Evolutionary conservation across 37 sponge, comb jelly and placozoan genomes (phyloP).

Genomic region (Aplysina aerophoba): DNA sequence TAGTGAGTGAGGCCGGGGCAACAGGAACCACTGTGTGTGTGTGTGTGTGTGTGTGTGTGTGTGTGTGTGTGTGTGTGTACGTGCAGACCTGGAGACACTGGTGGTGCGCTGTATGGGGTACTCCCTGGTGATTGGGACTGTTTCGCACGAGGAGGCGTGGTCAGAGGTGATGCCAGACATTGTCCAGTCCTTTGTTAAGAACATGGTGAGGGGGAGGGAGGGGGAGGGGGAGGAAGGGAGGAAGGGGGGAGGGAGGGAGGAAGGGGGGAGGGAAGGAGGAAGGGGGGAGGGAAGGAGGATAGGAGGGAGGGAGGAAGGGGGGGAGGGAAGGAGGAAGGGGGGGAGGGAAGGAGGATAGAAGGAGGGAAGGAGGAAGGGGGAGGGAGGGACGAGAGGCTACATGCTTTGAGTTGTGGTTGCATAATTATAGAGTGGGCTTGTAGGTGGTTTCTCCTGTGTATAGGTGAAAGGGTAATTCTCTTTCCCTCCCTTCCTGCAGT

Average conservation of each 20-base stretch:
- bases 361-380: background rate
- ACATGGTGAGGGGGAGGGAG: conserved; percentile 36
- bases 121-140: conserved; percentile 30
- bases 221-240: background rate
- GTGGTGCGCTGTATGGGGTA: conserved; percentile 13
- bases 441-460: too few relatives aligned
- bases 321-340: background rate
- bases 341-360: background rate
- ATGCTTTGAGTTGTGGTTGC: conserved; percentile 45
- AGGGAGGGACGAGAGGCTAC: background rate
- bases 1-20: too few relatives aligned
- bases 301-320: conserved; percentile 9
- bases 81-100: conserved; percentile 2
- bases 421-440: too few relatives aligned
- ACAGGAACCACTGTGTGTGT: too few relatives aligned
- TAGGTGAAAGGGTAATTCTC: background rate
- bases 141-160: conserved; percentile 25
- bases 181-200: background rate
- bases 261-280: background rate
- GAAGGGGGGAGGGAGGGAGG: conserved; percentile 8
- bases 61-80: background rate
- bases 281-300: background rate
- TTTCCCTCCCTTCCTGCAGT: background rate
- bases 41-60: background rate
- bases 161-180: background rate